phyloP scores from a whole-genome alignment of 2,797 vertebrate genomes.

The Clarias platycephalus region DNA sequence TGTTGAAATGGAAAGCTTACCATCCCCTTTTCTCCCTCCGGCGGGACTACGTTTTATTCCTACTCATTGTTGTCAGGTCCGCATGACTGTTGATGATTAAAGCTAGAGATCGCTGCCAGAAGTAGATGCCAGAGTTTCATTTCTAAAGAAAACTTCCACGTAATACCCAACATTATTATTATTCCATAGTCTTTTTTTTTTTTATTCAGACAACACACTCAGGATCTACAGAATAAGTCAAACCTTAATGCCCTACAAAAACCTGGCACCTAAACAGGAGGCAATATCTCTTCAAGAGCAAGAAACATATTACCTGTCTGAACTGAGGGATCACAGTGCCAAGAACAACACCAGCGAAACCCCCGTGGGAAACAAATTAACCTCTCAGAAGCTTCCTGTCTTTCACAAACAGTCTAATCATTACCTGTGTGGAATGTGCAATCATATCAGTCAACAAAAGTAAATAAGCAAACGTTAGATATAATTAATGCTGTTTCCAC shows the following conservation, averaged over 20 bases:
- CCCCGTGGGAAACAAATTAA: conserved; percentile 54
- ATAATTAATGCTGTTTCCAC: conserved; percentile 62
- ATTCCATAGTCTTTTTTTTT: background rate
- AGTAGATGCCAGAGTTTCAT: background rate
- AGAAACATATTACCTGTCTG: conserved; percentile 33
- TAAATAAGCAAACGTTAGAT: conserved; percentile 61
- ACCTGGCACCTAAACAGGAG: conserved; percentile 55
- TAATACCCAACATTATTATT: background rate
- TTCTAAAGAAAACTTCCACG: background rate
- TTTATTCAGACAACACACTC: background rate
- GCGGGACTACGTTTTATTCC: background rate
- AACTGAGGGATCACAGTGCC: conserved; percentile 10
- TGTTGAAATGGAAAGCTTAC: background rate
- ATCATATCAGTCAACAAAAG: conserved; percentile 56
- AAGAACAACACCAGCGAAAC: background rate
- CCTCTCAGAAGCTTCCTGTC: conserved; percentile 28
- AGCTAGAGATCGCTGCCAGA: background rate
- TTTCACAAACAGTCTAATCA: conserved; percentile 58
- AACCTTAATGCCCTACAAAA: conserved; percentile 65
- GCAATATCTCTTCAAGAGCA: conserved; percentile 57
- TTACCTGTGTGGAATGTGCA: conserved; percentile 63
- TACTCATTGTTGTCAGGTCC: background rate
- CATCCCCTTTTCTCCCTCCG: background rate
- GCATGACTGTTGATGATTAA: background rate
- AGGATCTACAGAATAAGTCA: conserved; percentile 49